phyloP scores from a whole-genome alignment of 2,797 vertebrate species.

The Novumbra hubbsi region DNA sequence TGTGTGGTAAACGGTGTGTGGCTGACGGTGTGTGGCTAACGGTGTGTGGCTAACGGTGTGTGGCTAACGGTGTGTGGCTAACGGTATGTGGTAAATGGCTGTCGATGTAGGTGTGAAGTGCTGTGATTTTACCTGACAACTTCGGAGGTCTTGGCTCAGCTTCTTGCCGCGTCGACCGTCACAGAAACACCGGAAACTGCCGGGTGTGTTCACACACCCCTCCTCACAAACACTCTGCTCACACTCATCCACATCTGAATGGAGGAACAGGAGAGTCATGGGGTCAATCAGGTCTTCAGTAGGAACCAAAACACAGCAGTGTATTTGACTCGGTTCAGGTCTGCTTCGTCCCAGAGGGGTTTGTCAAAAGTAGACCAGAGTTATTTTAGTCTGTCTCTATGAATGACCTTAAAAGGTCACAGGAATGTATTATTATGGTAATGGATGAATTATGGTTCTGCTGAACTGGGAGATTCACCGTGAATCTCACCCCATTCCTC shows the following conservation, averaged over 20 bases:
- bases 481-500: constrained; percentile 5
- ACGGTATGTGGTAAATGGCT: no score
- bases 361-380: background rate
- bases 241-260: constrained; percentile 91
- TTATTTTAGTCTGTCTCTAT: background rate
- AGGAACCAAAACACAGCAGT: no score
- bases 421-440: constrained; percentile 20
- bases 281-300: background rate
- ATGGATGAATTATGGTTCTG: constrained; percentile 45
- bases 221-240: constrained; percentile 81
- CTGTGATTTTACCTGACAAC: constrained; percentile 84
- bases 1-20: no score
- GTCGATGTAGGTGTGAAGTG: background rate
- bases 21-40: no score
- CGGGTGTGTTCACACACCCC: constrained; percentile 86
- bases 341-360: background rate
- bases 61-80: no score
- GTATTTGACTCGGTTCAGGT: no score
- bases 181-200: constrained; percentile 93
- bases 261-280: background rate
- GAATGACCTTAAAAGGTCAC: constrained; percentile 65
- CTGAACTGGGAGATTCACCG: constrained; percentile 34
- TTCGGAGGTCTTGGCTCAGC: constrained; percentile 82
- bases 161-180: constrained; percentile 88
- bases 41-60: no score